Conservation (phyloP, 1,140 invertebrate species). For the Brachionus manjavacas region DNA sequence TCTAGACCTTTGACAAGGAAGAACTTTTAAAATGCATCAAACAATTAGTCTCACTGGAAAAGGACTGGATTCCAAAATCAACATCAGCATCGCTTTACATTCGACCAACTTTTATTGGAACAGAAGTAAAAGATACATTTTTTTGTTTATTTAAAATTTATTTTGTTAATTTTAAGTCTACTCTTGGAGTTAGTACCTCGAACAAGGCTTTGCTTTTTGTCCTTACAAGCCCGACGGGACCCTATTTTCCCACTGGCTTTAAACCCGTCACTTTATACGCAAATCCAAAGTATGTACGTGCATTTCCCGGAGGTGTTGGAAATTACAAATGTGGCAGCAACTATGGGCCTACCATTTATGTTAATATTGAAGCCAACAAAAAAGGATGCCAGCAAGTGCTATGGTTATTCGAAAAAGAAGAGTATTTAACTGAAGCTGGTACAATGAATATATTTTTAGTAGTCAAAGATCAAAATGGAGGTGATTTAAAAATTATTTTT, state of each 20-base stretch:
- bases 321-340: conserved; percentile 82
- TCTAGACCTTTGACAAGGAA: conserved; percentile 68
- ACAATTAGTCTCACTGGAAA: conserved; percentile 81
- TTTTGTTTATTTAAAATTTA: conserved; percentile 49
- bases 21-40: conserved; percentile 82
- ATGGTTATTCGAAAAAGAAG: conserved; percentile 90
- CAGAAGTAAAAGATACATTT: conserved; percentile 69
- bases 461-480: conserved; percentile 80
- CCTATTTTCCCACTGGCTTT: conserved; percentile 73
- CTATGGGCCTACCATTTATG: conserved; percentile 62
- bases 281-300: conserved; percentile 73
- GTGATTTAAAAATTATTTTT: conserved; percentile 60
- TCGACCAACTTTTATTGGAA: conserved; percentile 89
- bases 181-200: conserved; percentile 78
- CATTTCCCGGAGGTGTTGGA: conserved; percentile 92
- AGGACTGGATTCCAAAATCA: conserved; percentile 92
- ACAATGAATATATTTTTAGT: conserved; percentile 97
- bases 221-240: conserved; percentile 83
- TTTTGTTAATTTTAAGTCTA: conserved; percentile 64
- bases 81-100: conserved; percentile 83
- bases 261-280: conserved; percentile 74
- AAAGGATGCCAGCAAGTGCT: conserved; percentile 87
- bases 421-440: conserved; percentile 92
- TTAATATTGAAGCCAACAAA: conserved; percentile 68
- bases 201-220: conserved; percentile 81